Base-by-base conservation (phyloP, 1,140 invertebrate species). In the fruit fly (Drosophila melanogaster) region DNA sequence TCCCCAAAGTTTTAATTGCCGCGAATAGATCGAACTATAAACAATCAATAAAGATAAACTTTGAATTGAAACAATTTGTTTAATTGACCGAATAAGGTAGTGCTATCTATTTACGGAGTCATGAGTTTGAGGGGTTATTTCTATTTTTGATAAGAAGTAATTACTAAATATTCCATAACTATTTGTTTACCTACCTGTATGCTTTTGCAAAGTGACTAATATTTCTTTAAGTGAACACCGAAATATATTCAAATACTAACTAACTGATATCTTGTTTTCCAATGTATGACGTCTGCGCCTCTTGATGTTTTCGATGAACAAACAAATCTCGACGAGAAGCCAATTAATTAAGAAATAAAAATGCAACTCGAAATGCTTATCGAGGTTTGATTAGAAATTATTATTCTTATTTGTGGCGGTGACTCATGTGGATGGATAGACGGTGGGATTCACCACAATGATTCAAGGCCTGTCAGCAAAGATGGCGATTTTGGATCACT, bases 291-390 rank as follows among this genome's bases (percentile, higher is more conserved):
- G 70, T 73, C 56, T 61, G 60, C 59, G 35, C 35, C 54, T 44
- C 24, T 24, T 11, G 49, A 22, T 44, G 51, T 49, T 62, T 64
- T 64, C 15, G 33, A 33, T 58, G 43, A 41, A 38, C 38, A 57
- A 10, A 62, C 38, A 46, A 46, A 73, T 41, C 40, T 35, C 51
- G 14, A 46, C 30, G 17, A 24, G 33, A 26, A 26, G 19, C 24
- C 51, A 75, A 74, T 74, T 74, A 74, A 74, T 74, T 62, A 62
- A 50, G 38, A 49, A 50, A 74, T 55, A 74, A 73, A 74, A 74
- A 75, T 75, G 60, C 71, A 75, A 65, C 72, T 65, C 33, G 53
- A 75, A 65, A 75, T 75, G 59, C 72, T 74, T 74, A 74, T 75
- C 72, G 40, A 40, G 19, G 19, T 51, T 43, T 51, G 69, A 74